Base-by-base conservation (phyloP, 2,113 vertebrate genomes). In the Oryzias curvinotus region DNA sequence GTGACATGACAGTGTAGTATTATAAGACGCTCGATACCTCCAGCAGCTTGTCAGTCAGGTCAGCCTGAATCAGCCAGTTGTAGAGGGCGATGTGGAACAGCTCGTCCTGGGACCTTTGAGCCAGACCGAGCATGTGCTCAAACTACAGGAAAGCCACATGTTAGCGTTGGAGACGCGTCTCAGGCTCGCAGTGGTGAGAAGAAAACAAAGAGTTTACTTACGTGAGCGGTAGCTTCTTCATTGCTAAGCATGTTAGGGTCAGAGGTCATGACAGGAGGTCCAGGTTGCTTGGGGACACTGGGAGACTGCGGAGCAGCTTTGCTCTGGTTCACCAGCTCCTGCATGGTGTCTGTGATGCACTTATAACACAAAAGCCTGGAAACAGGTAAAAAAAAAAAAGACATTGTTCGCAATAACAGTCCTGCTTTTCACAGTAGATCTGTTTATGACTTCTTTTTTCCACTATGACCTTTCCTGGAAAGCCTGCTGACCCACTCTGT, bases 181-280 rank as follows among this genome's bases (percentile, higher is more conserved):
- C 7, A n/a, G 5, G 44, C 10, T 8, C 25, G 36, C 5, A 21
- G 42, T 7, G 36, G 28, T 23, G 19, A 18, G 26, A 50, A 19
- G 36, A 63, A 61, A 59, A 13, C 7, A 51, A n/a, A 21, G 13
- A 14, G 10, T 1, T 19, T 17, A 68, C 96, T 95, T 91, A 98
- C 97, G 10, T 99, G 97, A 18, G 95, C 93, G 0, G 96, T 94
- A 5, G 96, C 96, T 84, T 99, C 97, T 86, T 98, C 97, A 17
- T 98, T 99, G 72, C 96, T 98, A 57, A 99, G 90, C 96, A 98
- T 98, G 75, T 98, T 99, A 44, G 97, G 96, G 73, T 99, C 97
- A 17, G 97, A 97, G 41, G 96, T 97, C 83, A 98, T 85, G 42
- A 98, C 91, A 0, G 97, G 97, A 65, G 97, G 96, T 21, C 97